phyloP scores from a whole-genome alignment of 37 sponge, comb jelly and placozoan genomes.

The Tethya wilhelma region DNA sequence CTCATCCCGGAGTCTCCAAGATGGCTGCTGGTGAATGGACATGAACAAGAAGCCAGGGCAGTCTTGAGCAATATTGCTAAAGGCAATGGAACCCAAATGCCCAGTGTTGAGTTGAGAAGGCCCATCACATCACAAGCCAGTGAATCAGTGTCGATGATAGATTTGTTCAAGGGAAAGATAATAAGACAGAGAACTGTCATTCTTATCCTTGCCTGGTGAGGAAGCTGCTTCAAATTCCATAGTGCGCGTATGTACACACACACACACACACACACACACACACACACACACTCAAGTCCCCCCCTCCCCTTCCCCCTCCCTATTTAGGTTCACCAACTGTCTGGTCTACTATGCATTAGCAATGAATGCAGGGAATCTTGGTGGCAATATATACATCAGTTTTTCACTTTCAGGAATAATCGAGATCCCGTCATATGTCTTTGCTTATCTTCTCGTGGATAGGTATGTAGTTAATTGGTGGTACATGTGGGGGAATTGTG shows the following conservation, averaged over 20 bases:
- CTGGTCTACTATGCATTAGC: conserved; percentile 61
- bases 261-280: no score
- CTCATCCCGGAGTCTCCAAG: conserved; percentile 76
- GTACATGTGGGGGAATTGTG: no score
- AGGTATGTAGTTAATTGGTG: no score
- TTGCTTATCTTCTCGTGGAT: conserved; percentile 21
- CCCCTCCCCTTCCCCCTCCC: no score
- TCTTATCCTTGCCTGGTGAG: conserved; percentile 40
- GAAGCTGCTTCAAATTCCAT: no score
- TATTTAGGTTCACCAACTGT: conserved; percentile 48
- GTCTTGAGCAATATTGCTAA: conserved; percentile 26
- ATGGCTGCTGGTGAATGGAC: conserved; percentile 67
- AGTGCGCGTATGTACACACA: no score
- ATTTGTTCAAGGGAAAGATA: conserved; percentile 38
- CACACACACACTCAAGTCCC: no score
- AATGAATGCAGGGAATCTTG: conserved; percentile 49
- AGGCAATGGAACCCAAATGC: conserved; percentile 47
- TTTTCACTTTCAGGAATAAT: conserved; percentile 53
- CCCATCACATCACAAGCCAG: background rate
- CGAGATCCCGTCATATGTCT: conserved; percentile 46
- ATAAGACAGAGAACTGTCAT: conserved; percentile 35
- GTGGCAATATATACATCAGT: conserved; percentile 56
- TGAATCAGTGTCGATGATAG: conserved; percentile 3
- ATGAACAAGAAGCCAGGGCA: conserved; percentile 36
- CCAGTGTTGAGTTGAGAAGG: conserved; percentile 1